Evolutionary conservation across 2,888 invertebrate species (phyloP).

Genomic region (Bruchidius siliquastri): DNA sequence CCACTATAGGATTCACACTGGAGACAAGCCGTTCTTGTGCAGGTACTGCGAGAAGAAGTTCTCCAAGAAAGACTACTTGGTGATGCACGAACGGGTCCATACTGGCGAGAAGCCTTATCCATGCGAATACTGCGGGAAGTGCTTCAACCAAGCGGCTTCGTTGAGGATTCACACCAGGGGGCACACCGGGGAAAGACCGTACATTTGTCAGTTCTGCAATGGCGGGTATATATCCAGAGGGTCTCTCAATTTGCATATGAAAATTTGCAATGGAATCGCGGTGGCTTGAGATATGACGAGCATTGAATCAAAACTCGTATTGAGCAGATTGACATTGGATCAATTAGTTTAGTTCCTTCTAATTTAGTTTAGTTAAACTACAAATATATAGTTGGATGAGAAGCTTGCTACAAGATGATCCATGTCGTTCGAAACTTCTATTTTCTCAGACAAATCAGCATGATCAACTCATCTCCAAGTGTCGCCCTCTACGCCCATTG

Average conservation of each 20-base stretch:
- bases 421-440: too few species aligned
- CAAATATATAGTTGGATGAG: too few species aligned
- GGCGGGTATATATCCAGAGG: slow-evolving; percentile 35
- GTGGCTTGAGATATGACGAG: not conserved
- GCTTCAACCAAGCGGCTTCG: slow-evolving; percentile 38
- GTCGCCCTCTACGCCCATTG: too few species aligned
- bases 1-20: slow-evolving; percentile 34
- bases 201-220: slow-evolving; percentile 36
- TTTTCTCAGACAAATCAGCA: too few species aligned
- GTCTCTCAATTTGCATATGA: slow-evolving; percentile 35
- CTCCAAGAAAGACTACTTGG: slow-evolving; percentile 37
- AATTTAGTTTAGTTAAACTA: too few species aligned
- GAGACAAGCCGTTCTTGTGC: slow-evolving; percentile 37
- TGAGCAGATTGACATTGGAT: too few species aligned
- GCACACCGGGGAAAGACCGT: slow-evolving; percentile 39
- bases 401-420: too few species aligned
- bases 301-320: too few species aligned
- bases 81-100: slow-evolving; percentile 42
- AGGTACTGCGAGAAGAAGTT: slow-evolving; percentile 36
- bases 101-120: slow-evolving; percentile 42
- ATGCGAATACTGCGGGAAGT: slow-evolving; percentile 41
- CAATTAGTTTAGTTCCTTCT: too few species aligned
- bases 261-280: slow-evolving; percentile 25
- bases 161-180: slow-evolving; percentile 36
- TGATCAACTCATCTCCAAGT: too few species aligned